Percentiles rank a stretch among this genome's conserved stretches.
These are phyloP conservation scores for Eulemur albifrons DNA, from an alignment of 2,797 vertebrate species.

Conservation along the genomic window DNA sequence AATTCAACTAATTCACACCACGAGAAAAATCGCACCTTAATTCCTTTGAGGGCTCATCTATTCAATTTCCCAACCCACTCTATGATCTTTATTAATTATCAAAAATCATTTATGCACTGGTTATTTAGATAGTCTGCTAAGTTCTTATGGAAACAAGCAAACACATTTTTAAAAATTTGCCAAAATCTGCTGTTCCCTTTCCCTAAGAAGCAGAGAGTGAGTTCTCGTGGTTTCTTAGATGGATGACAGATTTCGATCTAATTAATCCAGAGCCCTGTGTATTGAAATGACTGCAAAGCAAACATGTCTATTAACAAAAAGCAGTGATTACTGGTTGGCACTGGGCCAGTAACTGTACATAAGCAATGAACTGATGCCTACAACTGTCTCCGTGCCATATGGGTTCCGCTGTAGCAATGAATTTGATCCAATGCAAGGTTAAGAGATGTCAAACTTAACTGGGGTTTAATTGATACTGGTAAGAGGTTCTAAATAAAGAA, in stretches of 20 bases:
- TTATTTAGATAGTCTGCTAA: constrained; percentile 53
- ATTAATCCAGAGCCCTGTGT: constrained; percentile 89
- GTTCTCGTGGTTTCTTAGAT: constrained; percentile 84
- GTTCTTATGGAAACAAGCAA: constrained; percentile 59
- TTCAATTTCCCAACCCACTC: not conserved
- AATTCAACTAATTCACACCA: not conserved
- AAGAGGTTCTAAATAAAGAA: constrained; percentile 90
- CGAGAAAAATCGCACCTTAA: not conserved
- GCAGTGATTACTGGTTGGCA: constrained; percentile 88
- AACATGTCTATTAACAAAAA: constrained; percentile 93
- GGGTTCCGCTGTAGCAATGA: constrained; percentile 92
- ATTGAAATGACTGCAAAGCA: constrained; percentile 90
- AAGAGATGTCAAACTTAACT: constrained; percentile 94
- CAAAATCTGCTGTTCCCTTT: constrained; percentile 60
- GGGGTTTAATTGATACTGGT: constrained; percentile 94
- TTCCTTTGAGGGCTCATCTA: not conserved
- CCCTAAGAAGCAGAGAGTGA: constrained; percentile 36
- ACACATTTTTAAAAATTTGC: constrained; percentile 25
- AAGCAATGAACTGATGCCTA: constrained; percentile 88
- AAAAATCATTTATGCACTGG: not conserved
- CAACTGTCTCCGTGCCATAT: constrained; percentile 91
- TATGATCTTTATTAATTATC: constrained; percentile 15
- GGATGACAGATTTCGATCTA: constrained; percentile 88
- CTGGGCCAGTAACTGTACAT: constrained; percentile 87
- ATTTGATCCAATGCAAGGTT: constrained; percentile 92